phyloP scores from a whole-genome alignment of 2,797 vertebrate genomes.

The Halcyon smyrnensis region DNA sequence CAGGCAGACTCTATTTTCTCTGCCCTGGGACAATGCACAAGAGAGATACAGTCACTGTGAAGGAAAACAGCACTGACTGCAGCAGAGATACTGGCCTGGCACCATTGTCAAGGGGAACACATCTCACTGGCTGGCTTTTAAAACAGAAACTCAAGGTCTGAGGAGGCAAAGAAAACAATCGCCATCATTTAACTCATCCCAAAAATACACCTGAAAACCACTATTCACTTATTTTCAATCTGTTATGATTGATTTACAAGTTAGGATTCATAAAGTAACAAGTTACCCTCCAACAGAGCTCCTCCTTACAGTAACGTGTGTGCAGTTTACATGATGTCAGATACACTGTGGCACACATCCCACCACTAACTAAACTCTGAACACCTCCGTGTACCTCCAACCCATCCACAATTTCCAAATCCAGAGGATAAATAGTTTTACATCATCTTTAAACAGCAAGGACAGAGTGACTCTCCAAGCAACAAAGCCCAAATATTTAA shows the following conservation, averaged over 20 bases:
- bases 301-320: not conserved
- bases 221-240: not conserved
- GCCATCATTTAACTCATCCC: not conserved
- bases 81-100: not conserved
- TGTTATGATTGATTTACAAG: not conserved
- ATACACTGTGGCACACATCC: not conserved
- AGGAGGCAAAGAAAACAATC: not conserved
- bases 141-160: not conserved
- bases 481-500: not conserved
- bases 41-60: not conserved
- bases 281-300: not conserved
- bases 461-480: not conserved
- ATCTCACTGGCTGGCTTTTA: not conserved
- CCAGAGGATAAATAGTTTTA: not conserved
- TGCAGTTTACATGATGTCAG: not conserved
- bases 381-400: not conserved
- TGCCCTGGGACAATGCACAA: not conserved
- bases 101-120: not conserved
- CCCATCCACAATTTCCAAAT: not conserved
- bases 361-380: slow-evolving; percentile 19
- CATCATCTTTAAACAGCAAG: not conserved
- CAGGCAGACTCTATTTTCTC: not conserved
- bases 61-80: fast-evolving
- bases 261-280: not conserved
- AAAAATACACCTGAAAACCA: not conserved